Percentiles rank a stretch among this genome's conserved stretches.
phyloP scores from a whole-genome alignment of 1,140 invertebrate genomes.

The Stegodyphus dumicola region DNA sequence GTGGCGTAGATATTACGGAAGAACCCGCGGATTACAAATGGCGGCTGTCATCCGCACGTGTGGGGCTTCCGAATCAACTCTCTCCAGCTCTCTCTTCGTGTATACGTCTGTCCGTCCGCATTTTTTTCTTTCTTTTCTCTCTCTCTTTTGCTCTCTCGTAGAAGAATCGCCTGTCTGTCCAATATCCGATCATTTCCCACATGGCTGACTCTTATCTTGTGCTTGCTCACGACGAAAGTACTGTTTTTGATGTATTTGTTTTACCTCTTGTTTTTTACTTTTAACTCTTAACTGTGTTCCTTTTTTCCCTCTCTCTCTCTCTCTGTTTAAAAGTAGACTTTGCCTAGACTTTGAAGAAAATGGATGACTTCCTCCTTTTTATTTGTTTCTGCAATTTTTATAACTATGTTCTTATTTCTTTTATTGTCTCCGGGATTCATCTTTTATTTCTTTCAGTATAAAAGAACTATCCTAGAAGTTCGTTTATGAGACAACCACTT shows the following conservation, averaged over 20 bases:
- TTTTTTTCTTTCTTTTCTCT: constrained; percentile 3
- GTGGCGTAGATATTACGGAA: constrained; percentile 39
- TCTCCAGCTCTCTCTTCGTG: constrained; percentile 22
- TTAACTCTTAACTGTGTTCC: neutral
- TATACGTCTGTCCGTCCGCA: constrained; percentile 29
- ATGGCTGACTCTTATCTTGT: constrained; percentile 51
- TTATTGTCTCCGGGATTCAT: too few relatives aligned
- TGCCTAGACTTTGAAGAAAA: neutral
- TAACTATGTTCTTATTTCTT: too few relatives aligned
- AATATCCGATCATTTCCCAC: constrained; percentile 57
- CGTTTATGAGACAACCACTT: too few relatives aligned
- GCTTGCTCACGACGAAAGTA: constrained; percentile 18
- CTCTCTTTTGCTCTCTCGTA: neutral
- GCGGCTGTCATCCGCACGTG: constrained; percentile 55
- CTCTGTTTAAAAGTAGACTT: neutral
- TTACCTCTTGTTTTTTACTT: constrained; percentile 5
- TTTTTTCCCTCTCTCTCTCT: constrained; percentile 5
- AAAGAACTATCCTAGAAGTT: too few relatives aligned
- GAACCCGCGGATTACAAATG: constrained; percentile 48
- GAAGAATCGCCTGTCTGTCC: constrained; percentile 44
- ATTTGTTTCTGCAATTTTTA: too few relatives aligned
- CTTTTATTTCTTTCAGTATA: too few relatives aligned
- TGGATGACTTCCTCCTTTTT: neutral
- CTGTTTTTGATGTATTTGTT: constrained; percentile 44
- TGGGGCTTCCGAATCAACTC: constrained; percentile 55